Percentiles rank a stretch among this genome's conserved stretches.
phyloP scores from a whole-genome alignment of 2,113 vertebrate genomes.

The Festucalex cinctus region DNA sequence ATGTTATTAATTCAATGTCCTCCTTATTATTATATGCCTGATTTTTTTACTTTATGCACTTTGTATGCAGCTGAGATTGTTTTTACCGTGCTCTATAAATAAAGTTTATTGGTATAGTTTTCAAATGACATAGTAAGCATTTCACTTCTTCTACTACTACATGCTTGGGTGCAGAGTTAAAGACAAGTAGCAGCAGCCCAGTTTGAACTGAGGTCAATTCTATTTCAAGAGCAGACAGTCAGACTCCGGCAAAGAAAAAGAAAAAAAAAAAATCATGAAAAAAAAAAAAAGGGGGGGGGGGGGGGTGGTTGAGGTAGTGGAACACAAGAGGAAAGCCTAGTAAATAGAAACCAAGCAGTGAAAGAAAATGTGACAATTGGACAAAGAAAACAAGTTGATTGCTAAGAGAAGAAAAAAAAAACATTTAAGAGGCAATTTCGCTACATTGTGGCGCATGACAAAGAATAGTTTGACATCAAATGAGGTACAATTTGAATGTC shows the following conservation, averaged over 20 bases:
- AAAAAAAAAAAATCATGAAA: slow-evolving; percentile 2
- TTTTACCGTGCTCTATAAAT: no score
- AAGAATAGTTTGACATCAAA: neutral
- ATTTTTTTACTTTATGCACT: no score
- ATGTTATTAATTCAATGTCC: no score
- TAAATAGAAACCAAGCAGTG: slow-evolving; percentile 57
- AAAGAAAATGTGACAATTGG: slow-evolving; percentile 35
- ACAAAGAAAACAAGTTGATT: neutral
- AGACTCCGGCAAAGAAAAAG: slow-evolving; percentile 60
- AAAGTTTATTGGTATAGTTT: neutral
- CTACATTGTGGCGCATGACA: neutral
- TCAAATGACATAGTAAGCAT: neutral
- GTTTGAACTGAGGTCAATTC: slow-evolving; percentile 71
- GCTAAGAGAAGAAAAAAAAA: neutral
- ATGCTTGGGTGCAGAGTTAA: slow-evolving; percentile 34
- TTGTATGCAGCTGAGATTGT: no score
- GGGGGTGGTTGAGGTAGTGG: neutral
- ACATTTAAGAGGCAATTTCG: no score
- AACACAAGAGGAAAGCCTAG: slow-evolving; percentile 45
- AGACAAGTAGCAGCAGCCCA: slow-evolving; percentile 49
- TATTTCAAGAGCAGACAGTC: slow-evolving; percentile 73
- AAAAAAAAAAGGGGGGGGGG: neutral
- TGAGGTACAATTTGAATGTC: neutral
- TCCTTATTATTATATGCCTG: no score
- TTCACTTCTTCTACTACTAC: neutral